Conservation (phyloP, 2,113 vertebrate species). For the Phylloscopus trochilus region DNA sequence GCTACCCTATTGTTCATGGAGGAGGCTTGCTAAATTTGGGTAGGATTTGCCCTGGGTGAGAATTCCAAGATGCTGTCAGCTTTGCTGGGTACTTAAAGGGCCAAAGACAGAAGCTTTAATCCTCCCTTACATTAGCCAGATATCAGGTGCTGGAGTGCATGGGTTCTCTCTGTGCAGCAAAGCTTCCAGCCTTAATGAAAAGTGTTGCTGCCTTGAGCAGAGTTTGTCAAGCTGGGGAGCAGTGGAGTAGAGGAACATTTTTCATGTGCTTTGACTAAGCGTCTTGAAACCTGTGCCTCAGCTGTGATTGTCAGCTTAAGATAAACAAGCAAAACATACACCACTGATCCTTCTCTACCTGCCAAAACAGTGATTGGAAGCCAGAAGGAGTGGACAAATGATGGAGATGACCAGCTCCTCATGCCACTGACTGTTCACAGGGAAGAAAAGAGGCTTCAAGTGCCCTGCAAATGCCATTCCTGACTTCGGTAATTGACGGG, state of each 20-base stretch:
- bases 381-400: no score
- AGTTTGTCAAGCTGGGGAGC: neutral
- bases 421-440: no score
- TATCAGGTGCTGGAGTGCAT: accelerated
- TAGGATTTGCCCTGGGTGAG: constrained; percentile 36
- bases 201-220: neutral
- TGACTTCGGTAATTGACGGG: no score
- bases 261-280: neutral
- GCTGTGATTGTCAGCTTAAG: neutral
- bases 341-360: neutral
- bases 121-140: neutral
- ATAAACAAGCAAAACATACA: neutral
- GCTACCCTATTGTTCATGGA: neutral
- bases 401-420: no score
- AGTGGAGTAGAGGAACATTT: neutral
- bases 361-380: neutral
- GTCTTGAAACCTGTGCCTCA: neutral
- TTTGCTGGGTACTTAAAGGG: neutral
- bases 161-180: neutral
- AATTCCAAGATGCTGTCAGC: constrained; percentile 41
- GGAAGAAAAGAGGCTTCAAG: no score
- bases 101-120: neutral
- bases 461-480: no score
- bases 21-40: neutral
- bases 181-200: neutral